Conservation (phyloP, 2,113 vertebrate species). For the Notothenia coriiceps region DNA sequence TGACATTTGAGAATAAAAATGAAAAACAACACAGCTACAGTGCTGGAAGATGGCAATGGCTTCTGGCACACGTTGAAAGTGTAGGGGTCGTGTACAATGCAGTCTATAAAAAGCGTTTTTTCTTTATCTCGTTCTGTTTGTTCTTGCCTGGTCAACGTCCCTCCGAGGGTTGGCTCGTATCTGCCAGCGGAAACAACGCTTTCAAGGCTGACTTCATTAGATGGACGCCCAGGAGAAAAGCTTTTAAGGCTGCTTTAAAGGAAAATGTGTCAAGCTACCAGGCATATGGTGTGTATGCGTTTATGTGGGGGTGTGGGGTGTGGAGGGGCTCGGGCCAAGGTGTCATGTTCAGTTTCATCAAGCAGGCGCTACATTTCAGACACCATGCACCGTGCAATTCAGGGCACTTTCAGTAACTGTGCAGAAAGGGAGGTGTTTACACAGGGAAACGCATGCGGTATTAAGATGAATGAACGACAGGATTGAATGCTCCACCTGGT, state of each 20-base stretch:
- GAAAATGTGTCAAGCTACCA: constrained; percentile 64
- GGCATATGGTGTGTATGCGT: constrained; percentile 55
- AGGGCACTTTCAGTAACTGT: constrained; percentile 19
- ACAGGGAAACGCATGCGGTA: neutral
- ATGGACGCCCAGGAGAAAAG: constrained; percentile 68
- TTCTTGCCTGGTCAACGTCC: constrained; percentile 66
- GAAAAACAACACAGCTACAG: constrained; percentile 47
- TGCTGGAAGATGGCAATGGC: constrained; percentile 55
- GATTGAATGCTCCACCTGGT: constrained; percentile 1
- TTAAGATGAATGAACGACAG: neutral
- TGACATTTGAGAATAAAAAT: constrained; percentile 69
- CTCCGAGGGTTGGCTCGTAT: constrained; percentile 59
- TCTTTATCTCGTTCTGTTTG: constrained; percentile 64
- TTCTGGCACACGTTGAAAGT: constrained; percentile 72
- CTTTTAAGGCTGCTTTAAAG: constrained; percentile 73
- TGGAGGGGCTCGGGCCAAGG: constrained; percentile 25
- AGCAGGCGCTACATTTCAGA: constrained; percentile 45
- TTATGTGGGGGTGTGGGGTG: constrained; percentile 41
- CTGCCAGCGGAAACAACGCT: constrained; percentile 73
- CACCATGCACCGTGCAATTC: constrained; percentile 27
- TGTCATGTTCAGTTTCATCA: constrained; percentile 70
- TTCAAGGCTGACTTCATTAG: constrained; percentile 78
- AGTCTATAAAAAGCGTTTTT: constrained; percentile 68
- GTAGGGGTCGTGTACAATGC: constrained; percentile 57
- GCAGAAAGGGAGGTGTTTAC: constrained; percentile 24